These are phyloP conservation scores for Trypoxylon attenuatum DNA, from an alignment of 2,888 invertebrate species.

Conservation along the genomic window DNA sequence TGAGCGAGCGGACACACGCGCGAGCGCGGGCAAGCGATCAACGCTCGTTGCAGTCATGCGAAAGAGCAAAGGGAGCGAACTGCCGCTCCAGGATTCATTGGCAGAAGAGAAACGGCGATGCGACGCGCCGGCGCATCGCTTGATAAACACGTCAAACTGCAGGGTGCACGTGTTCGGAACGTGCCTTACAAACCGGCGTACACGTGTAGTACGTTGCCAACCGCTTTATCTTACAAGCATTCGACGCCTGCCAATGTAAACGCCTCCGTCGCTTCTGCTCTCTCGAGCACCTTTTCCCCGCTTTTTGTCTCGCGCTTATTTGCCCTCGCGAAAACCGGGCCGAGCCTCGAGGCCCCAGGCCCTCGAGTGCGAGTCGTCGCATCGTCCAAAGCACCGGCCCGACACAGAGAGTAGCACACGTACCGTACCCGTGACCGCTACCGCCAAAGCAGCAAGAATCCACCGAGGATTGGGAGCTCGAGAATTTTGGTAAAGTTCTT, in stretches of 20 bases:
- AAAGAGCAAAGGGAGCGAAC: constrained; percentile 13
- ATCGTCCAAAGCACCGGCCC: too few relatives aligned
- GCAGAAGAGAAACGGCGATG: constrained; percentile 10
- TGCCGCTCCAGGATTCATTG: constrained; percentile 2
- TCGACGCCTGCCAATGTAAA: constrained; percentile 60
- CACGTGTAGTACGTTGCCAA: constrained; percentile 56
- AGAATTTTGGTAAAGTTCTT: constrained; percentile 15
- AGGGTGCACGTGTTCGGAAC: constrained; percentile 53
- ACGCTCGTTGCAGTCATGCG: not conserved
- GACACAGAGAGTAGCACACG: too few relatives aligned
- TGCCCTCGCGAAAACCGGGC: not conserved
- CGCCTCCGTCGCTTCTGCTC: constrained; percentile 45
- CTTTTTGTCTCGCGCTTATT: constrained; percentile 26
- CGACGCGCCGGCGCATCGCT: constrained; percentile 30
- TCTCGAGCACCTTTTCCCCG: constrained; percentile 16
- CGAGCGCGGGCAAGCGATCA: constrained; percentile 5
- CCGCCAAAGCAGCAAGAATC: too few relatives aligned
- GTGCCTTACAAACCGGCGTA: constrained; percentile 53
- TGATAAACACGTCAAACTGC: constrained; percentile 60
- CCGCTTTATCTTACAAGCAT: constrained; percentile 61
- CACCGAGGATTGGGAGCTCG: too few relatives aligned
- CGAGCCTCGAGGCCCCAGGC: not conserved
- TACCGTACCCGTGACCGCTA: too few relatives aligned
- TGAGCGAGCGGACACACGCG: constrained; percentile 14
- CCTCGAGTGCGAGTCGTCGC: too few relatives aligned